phyloP scores from a whole-genome alignment of 2,888 invertebrate species.

The Euzophera pinguis region DNA sequence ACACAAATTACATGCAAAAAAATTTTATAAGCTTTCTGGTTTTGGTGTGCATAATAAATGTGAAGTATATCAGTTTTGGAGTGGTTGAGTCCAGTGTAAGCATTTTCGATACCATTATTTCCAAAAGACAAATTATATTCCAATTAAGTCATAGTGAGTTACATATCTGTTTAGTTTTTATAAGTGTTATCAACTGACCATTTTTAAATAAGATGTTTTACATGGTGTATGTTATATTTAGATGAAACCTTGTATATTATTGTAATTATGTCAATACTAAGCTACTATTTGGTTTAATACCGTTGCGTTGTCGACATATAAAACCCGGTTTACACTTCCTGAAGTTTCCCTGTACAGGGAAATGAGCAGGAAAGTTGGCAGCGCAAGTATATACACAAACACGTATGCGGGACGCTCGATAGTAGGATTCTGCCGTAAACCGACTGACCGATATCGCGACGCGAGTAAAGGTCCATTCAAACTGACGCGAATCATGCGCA shows the following conservation, averaged over 20 bases:
- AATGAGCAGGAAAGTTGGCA: too few species aligned
- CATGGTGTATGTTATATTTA: neutral
- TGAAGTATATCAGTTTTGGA: neutral
- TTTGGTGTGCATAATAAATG: conserved; percentile 3
- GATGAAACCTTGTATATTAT: neutral
- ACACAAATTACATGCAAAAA: too few species aligned
- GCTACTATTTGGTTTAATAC: neutral
- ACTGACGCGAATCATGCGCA: too few species aligned
- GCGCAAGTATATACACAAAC: too few species aligned
- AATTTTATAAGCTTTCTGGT: neutral
- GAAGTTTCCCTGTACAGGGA: too few species aligned
- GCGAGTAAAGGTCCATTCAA: too few species aligned
- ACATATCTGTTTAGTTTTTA: conserved; percentile 8
- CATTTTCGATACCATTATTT: neutral
- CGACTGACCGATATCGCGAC: too few species aligned
- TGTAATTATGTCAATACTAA: neutral
- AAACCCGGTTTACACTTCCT: too few species aligned
- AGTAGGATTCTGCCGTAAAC: too few species aligned
- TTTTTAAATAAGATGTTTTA: conserved; percentile 5
- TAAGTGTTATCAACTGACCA: conserved; percentile 9
- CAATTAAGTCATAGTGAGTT: neutral
- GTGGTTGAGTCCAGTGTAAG: neutral
- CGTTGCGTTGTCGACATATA: too few species aligned
- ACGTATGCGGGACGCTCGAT: too few species aligned
- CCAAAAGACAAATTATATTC: neutral